phyloP scores from a whole-genome alignment of 2,888 invertebrate genomes.

The Chalcosyrphus nemorum region DNA sequence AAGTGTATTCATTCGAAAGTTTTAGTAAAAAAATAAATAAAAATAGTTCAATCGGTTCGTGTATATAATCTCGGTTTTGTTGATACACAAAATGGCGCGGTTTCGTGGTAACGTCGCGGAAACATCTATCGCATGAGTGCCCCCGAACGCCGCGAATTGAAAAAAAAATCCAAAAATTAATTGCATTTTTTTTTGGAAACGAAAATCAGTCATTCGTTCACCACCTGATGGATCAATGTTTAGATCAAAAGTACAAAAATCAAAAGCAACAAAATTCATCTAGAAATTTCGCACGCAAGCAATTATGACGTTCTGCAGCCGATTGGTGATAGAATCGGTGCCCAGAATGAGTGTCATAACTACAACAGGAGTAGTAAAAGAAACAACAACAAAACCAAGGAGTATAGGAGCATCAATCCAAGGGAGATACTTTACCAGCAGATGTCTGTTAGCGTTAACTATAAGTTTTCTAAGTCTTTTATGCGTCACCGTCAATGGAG shows the following conservation, averaged over 20 bases:
- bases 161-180: slow-evolving; percentile 17
- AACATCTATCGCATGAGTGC: slow-evolving; percentile 26
- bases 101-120: slow-evolving; percentile 65
- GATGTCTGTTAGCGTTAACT: slow-evolving; percentile 64
- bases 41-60: not conserved
- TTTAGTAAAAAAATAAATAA: not conserved
- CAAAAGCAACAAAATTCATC: slow-evolving; percentile 68
- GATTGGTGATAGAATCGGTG: slow-evolving; percentile 74
- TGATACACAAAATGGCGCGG: slow-evolving; percentile 52
- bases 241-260: slow-evolving; percentile 61
- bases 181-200: slow-evolving; percentile 10
- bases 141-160: not conserved
- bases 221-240: slow-evolving; percentile 74
- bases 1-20: not conserved
- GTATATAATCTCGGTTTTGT: slow-evolving; percentile 7
- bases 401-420: slow-evolving; percentile 30
- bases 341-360: slow-evolving; percentile 74
- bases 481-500: slow-evolving; percentile 71
- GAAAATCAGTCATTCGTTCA: slow-evolving; percentile 38
- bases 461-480: slow-evolving; percentile 70
- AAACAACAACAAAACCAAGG: slow-evolving; percentile 42
- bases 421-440: slow-evolving; percentile 40
- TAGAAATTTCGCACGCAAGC: slow-evolving; percentile 51
- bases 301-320: slow-evolving; percentile 76
- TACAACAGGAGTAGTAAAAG: slow-evolving; percentile 50